Evolutionary conservation across 2,797 vertebrate species (phyloP), one percentile per base, ranked within the genome.

Genomic region (Squalus acanthias): DNA sequence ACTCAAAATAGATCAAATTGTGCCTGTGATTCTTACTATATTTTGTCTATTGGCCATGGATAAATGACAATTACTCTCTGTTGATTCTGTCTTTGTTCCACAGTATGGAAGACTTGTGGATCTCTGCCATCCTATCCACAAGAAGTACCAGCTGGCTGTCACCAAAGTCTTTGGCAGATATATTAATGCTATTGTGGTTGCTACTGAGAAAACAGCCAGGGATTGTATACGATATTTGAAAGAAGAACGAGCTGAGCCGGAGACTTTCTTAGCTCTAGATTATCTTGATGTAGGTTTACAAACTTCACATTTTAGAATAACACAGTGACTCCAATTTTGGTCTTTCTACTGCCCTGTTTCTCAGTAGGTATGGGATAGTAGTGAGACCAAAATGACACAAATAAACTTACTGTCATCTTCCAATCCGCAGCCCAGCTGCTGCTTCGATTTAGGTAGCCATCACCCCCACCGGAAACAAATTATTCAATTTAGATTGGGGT

Each of bases 201-300:
- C 98, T 0, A 97, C 98, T 2, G 99, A 99, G 97, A 99, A 98
- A 96, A 97, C 98, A 76, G 99, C 99, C 17, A 98, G 97, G 9
- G 98, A 99, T 95, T 99, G 99, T 95, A 99, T 99, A 97, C 96
- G 0, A 5, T 98, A 98, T 96, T 97, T 99, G 13, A 99, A 99
- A 97, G 98, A 98, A 96, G 98, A 99, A 97, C 98, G 98, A 97
- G 98, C 98, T 2, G 99, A 99, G 60, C 98, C 98, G 0, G 99
- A 99, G 98, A 99, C 98, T 0, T 99, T 99, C 96, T 98, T 99
- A 96, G 98, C 99, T 96, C 97, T 99, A 20, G 98, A 99, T 97
- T 99, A 99, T 97, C 98, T 99, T 89, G 97, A 98, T 96, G 99
- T 99, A 97, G 98, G 98, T 97, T 89, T 96, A 96, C 96, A 50